phyloP scores from a whole-genome alignment of 2,888 invertebrate genomes.

The Pasiphila rectangulata region DNA sequence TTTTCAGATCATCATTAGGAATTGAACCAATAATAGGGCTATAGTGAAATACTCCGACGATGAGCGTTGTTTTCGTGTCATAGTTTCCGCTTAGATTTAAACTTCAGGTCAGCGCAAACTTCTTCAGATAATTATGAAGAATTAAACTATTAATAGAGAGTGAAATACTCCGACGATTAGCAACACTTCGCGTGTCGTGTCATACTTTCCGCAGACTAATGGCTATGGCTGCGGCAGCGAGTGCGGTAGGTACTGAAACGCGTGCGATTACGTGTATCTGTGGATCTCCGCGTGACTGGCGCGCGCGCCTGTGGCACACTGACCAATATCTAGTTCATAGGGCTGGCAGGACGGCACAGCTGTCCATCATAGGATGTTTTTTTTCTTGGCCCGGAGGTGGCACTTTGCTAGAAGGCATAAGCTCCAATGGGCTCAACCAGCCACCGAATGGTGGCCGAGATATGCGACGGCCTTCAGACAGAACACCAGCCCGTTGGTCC shows the following conservation, averaged over 20 bases:
- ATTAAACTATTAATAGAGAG: conserved; percentile 1
- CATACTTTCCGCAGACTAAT: conserved; percentile 12
- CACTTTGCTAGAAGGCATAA: too few species aligned
- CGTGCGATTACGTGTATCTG: conserved; percentile 24
- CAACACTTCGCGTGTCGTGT: conserved; percentile 7
- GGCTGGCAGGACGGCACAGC: conserved; percentile 16
- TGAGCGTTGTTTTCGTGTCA: conserved; percentile 15
- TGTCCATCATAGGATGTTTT: background rate
- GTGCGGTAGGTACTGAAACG: conserved; percentile 4
- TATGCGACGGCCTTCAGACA: too few species aligned
- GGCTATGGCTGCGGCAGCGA: background rate
- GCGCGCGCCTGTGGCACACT: conserved; percentile 56
- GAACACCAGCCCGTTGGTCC: too few species aligned
- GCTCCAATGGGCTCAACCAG: too few species aligned
- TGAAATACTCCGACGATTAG: conserved; percentile 17
- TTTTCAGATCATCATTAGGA: too few species aligned
- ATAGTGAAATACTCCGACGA: conserved; percentile 9
- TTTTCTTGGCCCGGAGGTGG: too few species aligned
- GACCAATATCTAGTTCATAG: conserved; percentile 54
- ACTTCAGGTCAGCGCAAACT: too few species aligned
- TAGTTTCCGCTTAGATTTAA: conserved; percentile 11
- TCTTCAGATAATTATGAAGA: too few species aligned
- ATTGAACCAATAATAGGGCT: conserved; percentile 1
- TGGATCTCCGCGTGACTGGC: conserved; percentile 47
- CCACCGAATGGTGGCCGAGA: too few species aligned